phyloP scores from a whole-genome alignment of 2,888 invertebrate species.

The Drosophila macrothrix region DNA sequence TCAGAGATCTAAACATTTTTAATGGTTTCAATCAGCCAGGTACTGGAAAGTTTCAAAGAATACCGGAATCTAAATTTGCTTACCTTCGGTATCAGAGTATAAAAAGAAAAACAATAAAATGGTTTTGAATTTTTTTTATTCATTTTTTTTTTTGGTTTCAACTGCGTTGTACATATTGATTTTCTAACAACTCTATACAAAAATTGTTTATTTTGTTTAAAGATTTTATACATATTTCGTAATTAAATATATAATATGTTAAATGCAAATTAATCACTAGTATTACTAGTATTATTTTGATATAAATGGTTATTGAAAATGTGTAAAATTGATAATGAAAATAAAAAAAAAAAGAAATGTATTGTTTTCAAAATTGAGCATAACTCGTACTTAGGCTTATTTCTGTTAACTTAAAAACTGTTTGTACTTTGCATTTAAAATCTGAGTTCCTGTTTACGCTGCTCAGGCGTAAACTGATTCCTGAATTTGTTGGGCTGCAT shows the following conservation, averaged over 20 bases:
- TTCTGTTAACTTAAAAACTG: constrained; percentile 52
- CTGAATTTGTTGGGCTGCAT: constrained; percentile 51
- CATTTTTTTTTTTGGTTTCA: constrained; percentile 62
- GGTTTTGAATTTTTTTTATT: constrained; percentile 26
- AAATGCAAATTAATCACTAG: constrained; percentile 35
- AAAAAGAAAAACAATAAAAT: not conserved
- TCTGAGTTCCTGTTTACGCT: constrained; percentile 63
- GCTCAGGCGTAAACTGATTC: constrained; percentile 43
- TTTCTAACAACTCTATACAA: constrained; percentile 76
- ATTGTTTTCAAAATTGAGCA: constrained; percentile 35
- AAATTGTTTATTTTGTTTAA: constrained; percentile 60
- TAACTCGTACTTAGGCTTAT: constrained; percentile 31
- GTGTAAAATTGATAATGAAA: constrained; percentile 10
- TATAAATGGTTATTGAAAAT: constrained; percentile 15
- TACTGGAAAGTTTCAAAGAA: no score
- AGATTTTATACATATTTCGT: constrained; percentile 34
- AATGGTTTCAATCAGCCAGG: no score
- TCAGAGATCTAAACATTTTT: not conserved
- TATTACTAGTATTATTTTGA: not conserved
- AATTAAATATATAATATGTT: constrained; percentile 36
- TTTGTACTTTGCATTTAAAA: constrained; percentile 72
- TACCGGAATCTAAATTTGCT: no score
- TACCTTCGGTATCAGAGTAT: not conserved
- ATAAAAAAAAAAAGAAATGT: constrained; percentile 1
- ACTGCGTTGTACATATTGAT: constrained; percentile 65